Evolutionary conservation across 2,888 invertebrate species (phyloP).

Genomic region (Amphipoea oculea): DNA sequence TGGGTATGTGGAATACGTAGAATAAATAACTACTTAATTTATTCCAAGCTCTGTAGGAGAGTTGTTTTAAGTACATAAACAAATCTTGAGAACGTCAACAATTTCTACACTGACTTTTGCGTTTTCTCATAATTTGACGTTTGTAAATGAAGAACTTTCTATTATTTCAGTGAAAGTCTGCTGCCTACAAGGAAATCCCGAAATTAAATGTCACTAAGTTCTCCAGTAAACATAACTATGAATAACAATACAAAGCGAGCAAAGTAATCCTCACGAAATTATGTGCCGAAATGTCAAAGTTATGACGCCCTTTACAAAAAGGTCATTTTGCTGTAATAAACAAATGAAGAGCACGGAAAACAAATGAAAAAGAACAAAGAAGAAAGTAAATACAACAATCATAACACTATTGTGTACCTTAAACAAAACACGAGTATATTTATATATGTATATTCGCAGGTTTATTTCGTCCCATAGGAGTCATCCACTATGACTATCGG

Average conservation of each 20-base stretch:
- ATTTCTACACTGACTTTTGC: background rate
- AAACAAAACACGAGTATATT: constrained; percentile 56
- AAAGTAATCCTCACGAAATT: constrained; percentile 32
- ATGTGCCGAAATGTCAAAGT: constrained; percentile 16
- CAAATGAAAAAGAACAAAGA: constrained; percentile 25
- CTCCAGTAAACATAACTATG: constrained; percentile 29
- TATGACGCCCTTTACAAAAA: constrained; percentile 6
- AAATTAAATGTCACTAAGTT: constrained; percentile 27
- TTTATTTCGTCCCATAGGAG: constrained; percentile 71
- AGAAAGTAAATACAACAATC: constrained; percentile 28
- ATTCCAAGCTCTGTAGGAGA: background rate
- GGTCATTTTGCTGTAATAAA: constrained; percentile 1
- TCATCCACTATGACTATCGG: constrained; percentile 79
- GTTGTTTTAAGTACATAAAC: background rate
- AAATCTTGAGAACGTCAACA: constrained; percentile 1
- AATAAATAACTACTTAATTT: too few relatives aligned
- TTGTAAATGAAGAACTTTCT: background rate
- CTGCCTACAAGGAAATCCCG: background rate
- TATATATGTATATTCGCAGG: constrained; percentile 58
- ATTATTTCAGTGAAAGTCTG: constrained; percentile 12
- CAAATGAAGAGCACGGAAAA: constrained; percentile 2
- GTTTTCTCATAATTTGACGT: constrained; percentile 4
- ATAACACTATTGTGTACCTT: constrained; percentile 42
- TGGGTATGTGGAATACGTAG: background rate
- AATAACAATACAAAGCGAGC: constrained; percentile 28